phyloP scores from a whole-genome alignment of 2,888 invertebrate species.

The Creontiades dilutus region DNA sequence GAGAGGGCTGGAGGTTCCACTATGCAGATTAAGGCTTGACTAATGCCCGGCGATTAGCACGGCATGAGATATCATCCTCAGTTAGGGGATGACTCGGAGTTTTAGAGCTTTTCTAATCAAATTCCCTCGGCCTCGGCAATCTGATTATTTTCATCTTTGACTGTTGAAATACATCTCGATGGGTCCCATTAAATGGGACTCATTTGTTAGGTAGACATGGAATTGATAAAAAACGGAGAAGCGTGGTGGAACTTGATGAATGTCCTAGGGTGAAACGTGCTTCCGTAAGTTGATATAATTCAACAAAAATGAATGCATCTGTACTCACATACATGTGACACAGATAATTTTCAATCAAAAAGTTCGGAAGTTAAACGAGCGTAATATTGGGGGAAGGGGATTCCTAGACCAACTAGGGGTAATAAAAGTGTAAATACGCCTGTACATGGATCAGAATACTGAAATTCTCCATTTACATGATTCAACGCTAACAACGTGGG shows the following conservation, averaged over 20 bases:
- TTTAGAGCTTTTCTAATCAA: conserved; percentile 62
- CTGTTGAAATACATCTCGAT: conserved; percentile 35
- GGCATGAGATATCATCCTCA: conserved; percentile 54
- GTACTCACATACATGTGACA: too few species aligned
- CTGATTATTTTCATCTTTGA: conserved; percentile 65
- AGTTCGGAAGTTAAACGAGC: too few species aligned
- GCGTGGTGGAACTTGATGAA: not conserved
- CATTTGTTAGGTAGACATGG: conserved; percentile 26
- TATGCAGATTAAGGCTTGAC: conserved; percentile 67
- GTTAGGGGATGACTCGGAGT: conserved; percentile 18
- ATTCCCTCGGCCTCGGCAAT: conserved; percentile 46
- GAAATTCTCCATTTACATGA: too few species aligned
- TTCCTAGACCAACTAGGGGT: too few species aligned
- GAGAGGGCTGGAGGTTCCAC: not conserved
- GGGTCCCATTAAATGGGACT: not conserved
- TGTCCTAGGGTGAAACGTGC: not conserved
- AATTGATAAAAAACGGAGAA: conserved; percentile 48
- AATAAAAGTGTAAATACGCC: too few species aligned
- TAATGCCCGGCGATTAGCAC: conserved; percentile 64
- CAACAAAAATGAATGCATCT: too few species aligned
- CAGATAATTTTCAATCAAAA: too few species aligned
- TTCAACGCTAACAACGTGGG: too few species aligned
- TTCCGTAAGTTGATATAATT: too few species aligned
- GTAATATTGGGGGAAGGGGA: too few species aligned
- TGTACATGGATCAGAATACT: too few species aligned